Base-by-base conservation (phyloP, 92 coral and sea anemone species). In the Paragorgia papillata region DNA sequence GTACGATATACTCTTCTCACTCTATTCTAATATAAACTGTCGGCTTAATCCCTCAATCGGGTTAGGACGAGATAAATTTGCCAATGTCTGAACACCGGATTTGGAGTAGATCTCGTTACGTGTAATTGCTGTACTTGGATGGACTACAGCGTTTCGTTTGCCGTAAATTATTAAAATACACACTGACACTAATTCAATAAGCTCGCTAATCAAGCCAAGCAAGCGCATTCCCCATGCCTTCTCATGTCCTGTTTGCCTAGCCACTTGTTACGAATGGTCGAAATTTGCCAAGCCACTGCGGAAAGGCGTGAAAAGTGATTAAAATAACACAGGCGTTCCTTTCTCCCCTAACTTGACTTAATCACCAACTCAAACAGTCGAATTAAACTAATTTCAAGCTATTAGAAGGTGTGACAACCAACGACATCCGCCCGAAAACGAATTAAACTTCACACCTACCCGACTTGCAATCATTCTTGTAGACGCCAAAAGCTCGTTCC, bases 341-440 rank as follows among this genome's bases (percentile, higher is more conserved):
- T 14, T 44, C 59, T 34, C 56, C 5, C 53, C 2, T 6, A 7
- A 15, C 53, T 7, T n/a, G 15, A 46, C 17, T 29, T 54, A 71
- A 71, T 71, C 63, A 51, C 41, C 31, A 53, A 30, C 44, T 32
- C 78, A 71, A 71, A 71, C 64, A 53, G 46, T 37, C 41, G 78
- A 51, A 71, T 71, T 71, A 71, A 71, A 34, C 32, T 55, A 71
- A 71, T 71, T 69, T 71, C 43, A 55, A 31, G 51, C 51, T 26
- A 71, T 71, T 71, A 71, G 50, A 43, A 71, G 78, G 78, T 53
- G 78, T 71, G 78, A 53, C 65, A 30, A 51, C 20, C 35, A 25
- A 40, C 57, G 64, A 71, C 43, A 71, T 71, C 78, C 78, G 78
- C 27, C 21, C 33, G 26, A 33, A 63, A 63, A 7, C 49, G 1